phyloP scores from a whole-genome alignment of 2,113 vertebrate species.

The Seriola rivoliana region DNA sequence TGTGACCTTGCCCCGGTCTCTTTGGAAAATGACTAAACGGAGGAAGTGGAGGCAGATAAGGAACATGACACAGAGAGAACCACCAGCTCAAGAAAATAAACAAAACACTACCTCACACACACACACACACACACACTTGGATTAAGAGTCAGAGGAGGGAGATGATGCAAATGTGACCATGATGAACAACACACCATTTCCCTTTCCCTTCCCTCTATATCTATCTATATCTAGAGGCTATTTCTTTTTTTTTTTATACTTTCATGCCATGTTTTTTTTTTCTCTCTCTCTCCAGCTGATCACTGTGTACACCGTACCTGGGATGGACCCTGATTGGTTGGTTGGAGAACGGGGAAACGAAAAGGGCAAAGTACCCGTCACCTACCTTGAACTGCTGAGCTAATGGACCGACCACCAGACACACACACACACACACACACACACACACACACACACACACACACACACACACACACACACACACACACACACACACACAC shows the following conservation, averaged over 20 bases:
- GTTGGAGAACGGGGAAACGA: constrained; percentile 95
- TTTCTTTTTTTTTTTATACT: no score
- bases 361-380: constrained; percentile 98
- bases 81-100: background rate
- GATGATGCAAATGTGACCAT: background rate
- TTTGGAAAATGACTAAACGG: background rate
- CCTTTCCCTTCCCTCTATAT: background rate
- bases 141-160: background rate
- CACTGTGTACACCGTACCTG: constrained; percentile 94
- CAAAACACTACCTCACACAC: background rate
- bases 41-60: background rate
- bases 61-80: background rate
- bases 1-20: background rate
- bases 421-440: background rate
- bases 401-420: constrained; percentile 73
- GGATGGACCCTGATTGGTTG: constrained; percentile 99
- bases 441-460: no score
- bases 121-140: background rate
- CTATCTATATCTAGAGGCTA: no score
- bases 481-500: background rate
- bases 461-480: no score
- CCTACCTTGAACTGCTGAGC: constrained; percentile 97
- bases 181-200: background rate
- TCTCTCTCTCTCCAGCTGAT: constrained; percentile 87
- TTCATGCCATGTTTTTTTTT: no score